Conservation (phyloP, 2,888 invertebrate genomes). For the Trichopria drosophilae region DNA sequence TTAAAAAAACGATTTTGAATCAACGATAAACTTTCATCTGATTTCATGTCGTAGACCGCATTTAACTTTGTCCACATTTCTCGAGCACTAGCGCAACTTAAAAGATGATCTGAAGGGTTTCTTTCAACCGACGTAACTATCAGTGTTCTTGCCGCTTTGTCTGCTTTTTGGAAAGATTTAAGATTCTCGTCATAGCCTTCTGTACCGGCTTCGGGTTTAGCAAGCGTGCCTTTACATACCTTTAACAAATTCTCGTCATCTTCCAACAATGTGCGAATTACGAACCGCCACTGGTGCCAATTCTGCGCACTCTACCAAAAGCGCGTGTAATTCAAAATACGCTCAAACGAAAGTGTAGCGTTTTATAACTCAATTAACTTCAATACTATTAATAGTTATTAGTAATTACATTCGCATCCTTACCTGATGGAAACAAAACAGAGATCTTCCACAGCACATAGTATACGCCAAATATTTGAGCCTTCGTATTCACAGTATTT, state of each 20-base stretch:
- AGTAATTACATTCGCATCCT: conserved; percentile 14
- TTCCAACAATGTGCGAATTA: conserved; percentile 15
- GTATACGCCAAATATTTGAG: conserved; percentile 46
- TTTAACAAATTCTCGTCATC: conserved; percentile 13
- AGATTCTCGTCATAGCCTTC: conserved; percentile 2
- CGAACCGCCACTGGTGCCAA: conserved; percentile 24
- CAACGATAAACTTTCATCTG: too few species aligned
- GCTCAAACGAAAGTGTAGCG: too few species aligned
- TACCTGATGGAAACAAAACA: conserved; percentile 75
- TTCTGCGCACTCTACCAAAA: conserved; percentile 27
- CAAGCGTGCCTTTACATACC: conserved; percentile 13
- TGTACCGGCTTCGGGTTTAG: conserved; percentile 3
- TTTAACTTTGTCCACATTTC: conserved; percentile 35
- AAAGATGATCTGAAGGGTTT: conserved; percentile 32
- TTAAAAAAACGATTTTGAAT: too few species aligned
- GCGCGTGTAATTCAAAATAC: conserved; percentile 7
- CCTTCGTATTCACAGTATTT: conserved; percentile 45
- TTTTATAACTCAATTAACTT: too few species aligned
- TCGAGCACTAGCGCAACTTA: conserved; percentile 28
- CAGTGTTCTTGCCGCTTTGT: conserved; percentile 31
- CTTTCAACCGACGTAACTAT: conserved; percentile 34
- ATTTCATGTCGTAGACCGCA: conserved; percentile 31
- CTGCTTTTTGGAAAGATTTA: conserved; percentile 26
- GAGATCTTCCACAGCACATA: conserved; percentile 81
- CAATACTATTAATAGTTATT: conserved; percentile 6